Base-by-base conservation (phyloP, 2,113 vertebrate genomes). In the Cochlearius cochlearius region DNA sequence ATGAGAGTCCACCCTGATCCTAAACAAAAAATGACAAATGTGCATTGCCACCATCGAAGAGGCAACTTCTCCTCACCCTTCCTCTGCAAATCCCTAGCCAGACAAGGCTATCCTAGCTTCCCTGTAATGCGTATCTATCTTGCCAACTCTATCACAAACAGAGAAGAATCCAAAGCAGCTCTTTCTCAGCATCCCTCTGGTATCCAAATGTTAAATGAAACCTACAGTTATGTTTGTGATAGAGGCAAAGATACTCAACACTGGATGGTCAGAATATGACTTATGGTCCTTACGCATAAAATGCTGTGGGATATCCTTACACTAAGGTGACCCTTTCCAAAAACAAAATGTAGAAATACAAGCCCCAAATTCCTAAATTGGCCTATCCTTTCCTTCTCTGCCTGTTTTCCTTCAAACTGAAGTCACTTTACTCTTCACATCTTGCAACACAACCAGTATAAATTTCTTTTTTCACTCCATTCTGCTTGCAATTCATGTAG, bases 31-130 rank as follows among this genome's bases (percentile, higher is more conserved):
- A 41, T n/a, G 5, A 90, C 58, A 82, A 69, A 38, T 0, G 1
- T 7, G 4, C 2, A 2, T 6, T 71, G 41, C 7, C 17, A n/a
- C 60, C 1, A 0, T 0, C n/a, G 19, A 86, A 68, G 7, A 78
- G 11, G 32, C 27, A 91, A 41, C 34, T 43, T 83, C n/a, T 75
- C 21, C 26, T 67, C 50, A 62, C 12, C 3, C 17, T 52, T 73
- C 17, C 23, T 83, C 62, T 45, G 49, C 38, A 72, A 81, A 87
- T 45, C 25, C 58, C 41, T 62, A 34, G 7, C 7, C 38, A 23
- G 22, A 71, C 34, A 76, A 86, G 49, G 16, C 9, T 38, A 67
- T 38, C 30, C 22, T 55, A 39, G 7, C 52, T 67, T 71, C 41
- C 60, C 66, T 77, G 29, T 16, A 53, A 45, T 1, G 18, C 7